Evolutionary conservation across 2,113 vertebrate species (phyloP).

Genomic region (Podiceps cristatus): DNA sequence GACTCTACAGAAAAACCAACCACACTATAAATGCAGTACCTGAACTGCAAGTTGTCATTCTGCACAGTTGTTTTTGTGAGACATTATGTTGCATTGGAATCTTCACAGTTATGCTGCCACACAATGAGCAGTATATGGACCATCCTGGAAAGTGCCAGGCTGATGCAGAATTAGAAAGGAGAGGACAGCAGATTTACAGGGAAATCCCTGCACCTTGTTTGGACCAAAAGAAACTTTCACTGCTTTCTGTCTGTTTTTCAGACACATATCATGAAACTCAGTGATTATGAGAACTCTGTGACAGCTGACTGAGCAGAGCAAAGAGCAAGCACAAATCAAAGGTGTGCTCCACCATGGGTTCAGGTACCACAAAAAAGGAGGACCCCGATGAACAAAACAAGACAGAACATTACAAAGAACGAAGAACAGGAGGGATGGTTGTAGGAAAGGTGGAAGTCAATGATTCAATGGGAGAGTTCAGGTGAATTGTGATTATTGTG

Average conservation of each 20-base stretch:
- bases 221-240: background rate
- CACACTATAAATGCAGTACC: background rate
- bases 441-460: background rate
- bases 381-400: background rate
- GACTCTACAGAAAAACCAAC: fast-evolving
- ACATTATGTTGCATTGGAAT: fast-evolving
- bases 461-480: background rate
- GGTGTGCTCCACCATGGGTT: background rate
- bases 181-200: background rate
- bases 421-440: background rate
- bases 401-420: background rate
- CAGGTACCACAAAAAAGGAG: background rate
- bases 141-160: background rate
- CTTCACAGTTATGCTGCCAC: fast-evolving
- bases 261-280: fast-evolving
- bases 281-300: background rate
- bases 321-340: background rate
- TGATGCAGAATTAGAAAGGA: background rate
- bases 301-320: background rate
- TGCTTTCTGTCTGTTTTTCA: background rate
- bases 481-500: background rate
- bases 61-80: background rate
- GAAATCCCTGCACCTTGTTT: background rate
- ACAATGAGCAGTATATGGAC: background rate
- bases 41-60: background rate